These are phyloP conservation scores for Carapus acus DNA, from an alignment of 2,797 vertebrate genomes.

Conservation along the genomic window DNA sequence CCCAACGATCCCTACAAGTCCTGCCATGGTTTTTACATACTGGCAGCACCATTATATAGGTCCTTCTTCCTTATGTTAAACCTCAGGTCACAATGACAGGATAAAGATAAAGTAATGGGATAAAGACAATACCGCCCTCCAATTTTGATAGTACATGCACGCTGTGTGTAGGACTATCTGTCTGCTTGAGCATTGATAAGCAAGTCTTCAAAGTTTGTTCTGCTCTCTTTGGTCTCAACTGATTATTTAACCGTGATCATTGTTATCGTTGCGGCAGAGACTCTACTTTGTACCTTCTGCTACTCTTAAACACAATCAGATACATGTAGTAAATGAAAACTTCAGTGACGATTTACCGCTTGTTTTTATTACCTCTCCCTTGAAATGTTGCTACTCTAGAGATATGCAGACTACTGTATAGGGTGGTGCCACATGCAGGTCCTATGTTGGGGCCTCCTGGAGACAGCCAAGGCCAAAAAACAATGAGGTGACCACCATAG, in stretches of 20 bases:
- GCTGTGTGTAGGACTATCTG: constrained; percentile 37
- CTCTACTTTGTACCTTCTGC: constrained; percentile 51
- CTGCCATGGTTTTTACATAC: too few relatives aligned
- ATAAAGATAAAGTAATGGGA: too few relatives aligned
- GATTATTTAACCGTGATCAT: constrained; percentile 14
- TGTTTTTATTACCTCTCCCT: constrained; percentile 36
- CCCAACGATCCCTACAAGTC: too few relatives aligned
- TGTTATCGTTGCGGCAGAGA: constrained; percentile 45
- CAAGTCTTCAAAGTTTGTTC: constrained; percentile 44
- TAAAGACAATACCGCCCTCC: not conserved
- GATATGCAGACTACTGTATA: constrained; percentile 15
- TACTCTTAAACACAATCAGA: constrained; percentile 8
- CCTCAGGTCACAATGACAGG: too few relatives aligned
- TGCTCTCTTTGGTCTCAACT: constrained; percentile 21
- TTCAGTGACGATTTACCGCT: too few relatives aligned
- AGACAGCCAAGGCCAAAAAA: constrained; percentile 14
- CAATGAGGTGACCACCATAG: not conserved
- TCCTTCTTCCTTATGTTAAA: too few relatives aligned
- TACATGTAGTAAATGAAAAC: constrained; percentile 17
- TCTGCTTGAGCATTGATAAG: constrained; percentile 46
- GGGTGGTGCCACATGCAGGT: not conserved
- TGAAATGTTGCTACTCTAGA: constrained; percentile 7
- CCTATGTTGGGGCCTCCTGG: not conserved
- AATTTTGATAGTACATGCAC: constrained; percentile 9
- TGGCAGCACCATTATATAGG: too few relatives aligned